Conservation (phyloP, 2,113 vertebrate species). For the Gulo gulo region DNA sequence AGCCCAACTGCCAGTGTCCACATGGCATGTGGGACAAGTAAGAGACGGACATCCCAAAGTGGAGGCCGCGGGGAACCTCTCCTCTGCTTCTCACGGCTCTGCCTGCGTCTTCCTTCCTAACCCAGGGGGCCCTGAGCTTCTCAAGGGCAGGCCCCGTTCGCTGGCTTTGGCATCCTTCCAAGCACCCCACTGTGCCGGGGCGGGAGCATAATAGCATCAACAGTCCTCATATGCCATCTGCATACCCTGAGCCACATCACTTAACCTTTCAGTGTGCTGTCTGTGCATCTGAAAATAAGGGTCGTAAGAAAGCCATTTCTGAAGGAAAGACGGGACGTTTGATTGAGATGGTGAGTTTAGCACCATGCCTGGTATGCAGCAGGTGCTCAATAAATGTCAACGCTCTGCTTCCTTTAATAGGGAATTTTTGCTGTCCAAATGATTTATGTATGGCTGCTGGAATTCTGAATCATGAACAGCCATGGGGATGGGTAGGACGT, state of each 20-base stretch:
- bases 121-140: neutral
- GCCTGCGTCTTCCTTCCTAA: neutral
- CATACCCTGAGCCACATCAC: accelerated
- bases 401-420: neutral
- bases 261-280: neutral
- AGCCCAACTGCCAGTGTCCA: neutral
- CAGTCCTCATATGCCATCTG: accelerated
- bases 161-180: neutral
- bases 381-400: neutral
- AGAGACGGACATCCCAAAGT: neutral
- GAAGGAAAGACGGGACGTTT: neutral
- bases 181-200: too few species aligned
- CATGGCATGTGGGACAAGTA: neutral
- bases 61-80: neutral
- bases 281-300: neutral
- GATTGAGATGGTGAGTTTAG: neutral
- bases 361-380: neutral
- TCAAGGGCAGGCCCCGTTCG: accelerated
- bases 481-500: neutral
- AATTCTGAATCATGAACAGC: neutral
- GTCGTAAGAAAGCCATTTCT: neutral
- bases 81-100: neutral
- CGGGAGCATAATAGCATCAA: accelerated
- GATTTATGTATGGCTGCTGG: neutral
- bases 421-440: neutral